Evolutionary conservation across 2,888 invertebrate genomes (phyloP).

Genomic region (Agriopis aurantiaria): DNA sequence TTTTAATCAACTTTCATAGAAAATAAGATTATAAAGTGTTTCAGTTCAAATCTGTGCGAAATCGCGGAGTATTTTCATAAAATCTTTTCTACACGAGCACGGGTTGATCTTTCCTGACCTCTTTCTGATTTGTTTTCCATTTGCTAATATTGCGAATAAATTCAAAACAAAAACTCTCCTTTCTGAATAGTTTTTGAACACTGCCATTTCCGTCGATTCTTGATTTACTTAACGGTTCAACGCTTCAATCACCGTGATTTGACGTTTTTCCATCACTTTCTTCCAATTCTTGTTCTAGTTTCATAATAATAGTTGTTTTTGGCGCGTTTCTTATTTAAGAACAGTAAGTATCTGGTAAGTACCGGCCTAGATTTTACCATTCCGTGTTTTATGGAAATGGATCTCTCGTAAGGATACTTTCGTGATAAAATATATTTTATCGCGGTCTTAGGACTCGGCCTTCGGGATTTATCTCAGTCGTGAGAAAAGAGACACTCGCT

Average conservation of each 20-base stretch:
- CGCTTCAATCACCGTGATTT: conserved; percentile 18
- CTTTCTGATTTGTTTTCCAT: conserved; percentile 15
- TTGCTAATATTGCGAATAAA: conserved; percentile 5
- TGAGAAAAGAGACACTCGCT: conserved; percentile 19
- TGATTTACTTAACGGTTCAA: conserved; percentile 29
- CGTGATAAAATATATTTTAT: conserved; percentile 26
- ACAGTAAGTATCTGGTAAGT: conserved; percentile 15
- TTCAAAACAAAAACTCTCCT: conserved; percentile 15
- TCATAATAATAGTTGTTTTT: conserved; percentile 1
- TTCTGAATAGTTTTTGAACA: neutral
- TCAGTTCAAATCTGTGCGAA: neutral
- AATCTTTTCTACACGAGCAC: neutral
- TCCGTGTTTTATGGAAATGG: conserved; percentile 30
- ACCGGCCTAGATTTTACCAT: conserved; percentile 21
- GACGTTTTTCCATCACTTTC: conserved; percentile 22
- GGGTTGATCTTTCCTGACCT: neutral
- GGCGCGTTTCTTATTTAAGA: conserved; percentile 15
- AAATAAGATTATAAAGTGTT: neutral
- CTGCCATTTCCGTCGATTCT: conserved; percentile 22
- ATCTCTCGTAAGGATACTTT: conserved; percentile 24
- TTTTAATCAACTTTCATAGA: neutral
- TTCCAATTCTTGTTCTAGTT: conserved; percentile 22
- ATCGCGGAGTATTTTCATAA: neutral
- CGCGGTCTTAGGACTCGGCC: conserved; percentile 18
- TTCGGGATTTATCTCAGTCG: conserved; percentile 27